Evolutionary conservation across 2,888 invertebrate species (phyloP).

Genomic region (Chirona hameri): DNA sequence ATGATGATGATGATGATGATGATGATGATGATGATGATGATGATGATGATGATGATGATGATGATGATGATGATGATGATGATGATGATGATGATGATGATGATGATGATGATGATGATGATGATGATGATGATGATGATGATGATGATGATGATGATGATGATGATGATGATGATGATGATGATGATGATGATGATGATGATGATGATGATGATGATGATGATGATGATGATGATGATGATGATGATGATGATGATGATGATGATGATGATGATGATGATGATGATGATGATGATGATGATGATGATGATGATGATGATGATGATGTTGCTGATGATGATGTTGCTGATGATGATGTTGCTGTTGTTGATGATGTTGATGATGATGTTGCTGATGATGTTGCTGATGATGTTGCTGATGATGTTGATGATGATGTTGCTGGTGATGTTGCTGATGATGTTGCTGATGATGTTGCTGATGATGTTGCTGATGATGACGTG

Average conservation of each 20-base stretch:
- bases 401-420: too few species aligned
- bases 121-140: background rate
- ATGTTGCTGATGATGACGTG: too few species aligned
- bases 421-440: too few species aligned
- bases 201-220: constrained; percentile 22
- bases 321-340: too few species aligned
- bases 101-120: background rate
- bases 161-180: constrained; percentile 1
- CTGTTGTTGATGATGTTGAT: too few species aligned
- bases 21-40: constrained; percentile 22
- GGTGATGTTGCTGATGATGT: too few species aligned
- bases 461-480: too few species aligned
- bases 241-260: constrained; percentile 1
- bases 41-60: constrained; percentile 26
- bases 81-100: background rate
- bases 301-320: too few species aligned
- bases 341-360: too few species aligned
- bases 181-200: background rate
- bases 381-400: too few species aligned
- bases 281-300: too few species aligned
- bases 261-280: background rate
- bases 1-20: constrained; percentile 25
- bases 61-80: constrained; percentile 29
- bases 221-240: background rate
- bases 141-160: constrained; percentile 22